Evolutionary conservation across 2,113 vertebrate species (phyloP), one percentile per base, ranked within the genome.

Genomic region (Camelus bactrianus): DNA sequence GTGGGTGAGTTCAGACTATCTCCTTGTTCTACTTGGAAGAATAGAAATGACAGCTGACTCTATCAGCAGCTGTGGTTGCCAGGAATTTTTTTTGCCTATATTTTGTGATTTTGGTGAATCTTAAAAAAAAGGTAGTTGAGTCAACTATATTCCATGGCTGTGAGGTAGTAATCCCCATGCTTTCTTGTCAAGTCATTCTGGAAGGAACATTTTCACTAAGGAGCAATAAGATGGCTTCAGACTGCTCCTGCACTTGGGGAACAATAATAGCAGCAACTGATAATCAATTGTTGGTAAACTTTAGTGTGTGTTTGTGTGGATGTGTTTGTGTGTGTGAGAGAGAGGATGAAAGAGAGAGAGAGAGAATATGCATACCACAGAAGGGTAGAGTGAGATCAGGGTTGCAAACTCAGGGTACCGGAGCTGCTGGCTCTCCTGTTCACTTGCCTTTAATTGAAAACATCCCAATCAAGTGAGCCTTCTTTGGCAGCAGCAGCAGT

Each of bases 271-370:
- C 6, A 93, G 28, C 69, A 24, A 20, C 30, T 26, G n/a, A 30
- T n/a, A 60, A 62, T 52, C 42, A 35, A 7, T 67, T 48, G 26
- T 60, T 48, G 15, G 60, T 79, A 73, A 67, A 15, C 30, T 50
- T 52, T 11, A 65, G 28, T 30, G 35, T 72, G 52, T 75, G 22
- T 7, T 22, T 28, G 24, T 88, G 52, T 28, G 7, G 48, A 10
- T 60, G 5, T 88, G 48, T 52, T 3, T 70, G 24, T 20, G 20
- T 65, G 3, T 9, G 48, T 64, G 30, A n/a, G 10, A 62, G 13
- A 5, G 13, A 79, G 4, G 70, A 2, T 54, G 6, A 70, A 2
- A 10, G 3, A 48, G 0, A 22, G 14, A 3, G 54, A n/a, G 12
- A 52, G 30, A 46, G 1, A 48, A 5, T 32, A 30, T 35, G 15